Base-by-base conservation (phyloP, 2,888 invertebrate species). In the Lagria hirta region DNA sequence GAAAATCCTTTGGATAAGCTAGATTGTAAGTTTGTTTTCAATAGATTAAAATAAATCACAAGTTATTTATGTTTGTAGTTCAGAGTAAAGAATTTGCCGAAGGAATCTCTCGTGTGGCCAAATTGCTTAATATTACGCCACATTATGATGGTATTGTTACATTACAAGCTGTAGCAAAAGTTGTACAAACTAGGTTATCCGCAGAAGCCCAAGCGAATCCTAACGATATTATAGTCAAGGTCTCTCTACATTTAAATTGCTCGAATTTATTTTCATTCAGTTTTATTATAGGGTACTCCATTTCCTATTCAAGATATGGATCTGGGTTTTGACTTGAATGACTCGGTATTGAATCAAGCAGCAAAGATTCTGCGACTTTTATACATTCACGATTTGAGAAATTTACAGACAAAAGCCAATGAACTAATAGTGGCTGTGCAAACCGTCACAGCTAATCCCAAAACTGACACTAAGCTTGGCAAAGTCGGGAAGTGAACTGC, bases 371-470 rank as follows among this genome's bases (percentile, higher is more conserved):
- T 94, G 37, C 77, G 88, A 24, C 75, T 93, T 22, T 73, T 94
- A 11, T 91, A 91, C 68, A 83, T 95, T 48, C 84, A 87, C 60
- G 88, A 93, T 66, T 73, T 95, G 10, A 74, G 93, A 60, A 81
- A 86, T 50, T 77, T 98, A 32, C 98, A 99, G 70, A 96, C 94
- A 0, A 82, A 81, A 61, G 94, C 97, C 33, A 99, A 99, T 71
- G 92, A 96, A 70, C 84, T 91, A 1, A 86, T 99, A 54, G 98
- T 97, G 1, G 81, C 84, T 26, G 89, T 95, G 2, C 99, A 99
- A 75, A 81, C 76, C 48, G 77, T 98, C 1, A 98, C 98, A 1
- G 97, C 97, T 3, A 88, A 98, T 76, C 98, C 97, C 2, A 93
- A 93, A 74, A 98, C 97, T 49, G 95, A 98, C 66, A 91, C 94